A percentile compares a stretch with the other conserved stretches of the same genome.
Conservation (phyloP, 2,113 vertebrate genomes). For the Megaceryle torquata region DNA sequence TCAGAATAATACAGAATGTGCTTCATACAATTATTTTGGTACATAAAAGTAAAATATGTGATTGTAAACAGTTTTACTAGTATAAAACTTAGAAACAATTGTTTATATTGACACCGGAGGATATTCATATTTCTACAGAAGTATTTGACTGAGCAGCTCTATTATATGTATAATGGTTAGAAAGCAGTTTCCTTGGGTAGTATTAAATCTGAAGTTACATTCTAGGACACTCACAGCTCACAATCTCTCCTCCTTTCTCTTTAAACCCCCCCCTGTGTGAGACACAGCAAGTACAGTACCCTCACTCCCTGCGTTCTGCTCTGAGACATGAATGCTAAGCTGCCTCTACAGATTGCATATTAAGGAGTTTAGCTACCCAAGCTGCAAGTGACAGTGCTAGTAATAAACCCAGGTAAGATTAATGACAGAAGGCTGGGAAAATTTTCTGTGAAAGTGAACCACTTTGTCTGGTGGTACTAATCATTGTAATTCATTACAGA, state of each 20-base stretch:
- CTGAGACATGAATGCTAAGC: background rate
- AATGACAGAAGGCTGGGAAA: slow-evolving; percentile 52
- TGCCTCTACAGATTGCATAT: background rate
- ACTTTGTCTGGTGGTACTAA: slow-evolving; percentile 47
- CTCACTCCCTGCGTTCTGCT: background rate
- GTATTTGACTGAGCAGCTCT: background rate
- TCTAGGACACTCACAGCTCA: background rate
- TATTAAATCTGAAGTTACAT: background rate
- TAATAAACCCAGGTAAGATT: slow-evolving; percentile 67
- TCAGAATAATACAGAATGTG: background rate
- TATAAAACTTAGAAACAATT: background rate
- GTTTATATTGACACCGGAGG: background rate
- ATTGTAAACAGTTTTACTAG: background rate
- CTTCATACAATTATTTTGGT: background rate
- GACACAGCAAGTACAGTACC: accelerated
- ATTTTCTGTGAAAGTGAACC: slow-evolving; percentile 16
- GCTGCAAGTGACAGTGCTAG: slow-evolving; percentile 20
- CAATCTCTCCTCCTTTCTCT: background rate
- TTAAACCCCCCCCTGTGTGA: background rate
- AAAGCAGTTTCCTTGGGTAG: background rate
- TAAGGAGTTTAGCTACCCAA: slow-evolving; percentile 49
- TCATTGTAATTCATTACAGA: slow-evolving; percentile 62
- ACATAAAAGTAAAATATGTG: background rate
- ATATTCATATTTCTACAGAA: background rate
- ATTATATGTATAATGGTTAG: background rate